Percentiles rank a stretch among this genome's conserved stretches.
Evolutionary conservation across 2,113 vertebrate species (phyloP).

Genomic region (Podarcis cretensis): DNA sequence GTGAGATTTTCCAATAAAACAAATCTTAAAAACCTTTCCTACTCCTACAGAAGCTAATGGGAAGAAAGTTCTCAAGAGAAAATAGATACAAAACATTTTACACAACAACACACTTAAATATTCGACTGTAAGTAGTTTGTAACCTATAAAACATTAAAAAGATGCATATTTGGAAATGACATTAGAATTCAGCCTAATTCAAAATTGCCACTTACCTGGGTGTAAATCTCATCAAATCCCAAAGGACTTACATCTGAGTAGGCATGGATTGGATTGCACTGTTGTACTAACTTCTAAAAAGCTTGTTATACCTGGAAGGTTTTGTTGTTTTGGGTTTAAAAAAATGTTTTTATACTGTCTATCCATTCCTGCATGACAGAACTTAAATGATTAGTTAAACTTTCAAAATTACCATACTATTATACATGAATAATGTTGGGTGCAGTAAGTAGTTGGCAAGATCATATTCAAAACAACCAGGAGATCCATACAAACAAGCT

Average conservation of each 20-base stretch:
- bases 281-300: not conserved
- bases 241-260: not conserved
- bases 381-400: not conserved
- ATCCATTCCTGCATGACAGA: not conserved
- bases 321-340: not conserved
- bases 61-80: not conserved
- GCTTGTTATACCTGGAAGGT: not conserved
- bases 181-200: not conserved
- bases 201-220: not conserved
- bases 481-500: not conserved
- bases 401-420: not conserved
- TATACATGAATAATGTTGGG: not conserved
- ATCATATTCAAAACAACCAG: not conserved
- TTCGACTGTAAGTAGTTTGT: not conserved
- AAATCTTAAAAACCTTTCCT: not conserved
- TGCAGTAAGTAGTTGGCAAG: slow-evolving; percentile 5
- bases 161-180: not conserved
- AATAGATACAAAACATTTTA: not conserved
- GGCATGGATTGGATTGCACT: not conserved
- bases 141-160: not conserved
- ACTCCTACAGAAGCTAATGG: not conserved
- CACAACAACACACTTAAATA: not conserved
- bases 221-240: not conserved
- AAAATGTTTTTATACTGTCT: not conserved
- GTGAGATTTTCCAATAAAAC: not conserved